A percentile compares a stretch with the other conserved stretches of the same genome.
These are phyloP conservation scores for Ptychadena robeensis DNA, from an alignment of 2,797 vertebrate species.

Conservation along the genomic window DNA sequence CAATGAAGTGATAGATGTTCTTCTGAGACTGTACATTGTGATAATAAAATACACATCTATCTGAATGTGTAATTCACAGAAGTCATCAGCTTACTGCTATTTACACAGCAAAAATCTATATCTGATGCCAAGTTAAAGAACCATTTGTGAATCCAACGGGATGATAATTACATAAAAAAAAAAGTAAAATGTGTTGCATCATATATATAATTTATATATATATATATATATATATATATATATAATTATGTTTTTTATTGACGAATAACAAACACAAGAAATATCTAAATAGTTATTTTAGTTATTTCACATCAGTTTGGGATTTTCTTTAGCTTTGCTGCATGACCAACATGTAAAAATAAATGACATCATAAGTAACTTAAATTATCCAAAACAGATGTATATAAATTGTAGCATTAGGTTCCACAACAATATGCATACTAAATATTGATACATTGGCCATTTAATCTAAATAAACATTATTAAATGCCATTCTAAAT, in stretches of 20 bases:
- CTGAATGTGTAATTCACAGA: conserved; percentile 19
- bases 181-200: too few species aligned
- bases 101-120: conserved; percentile 54
- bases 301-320: too few species aligned
- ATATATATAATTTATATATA: neutral
- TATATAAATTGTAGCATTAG: too few species aligned
- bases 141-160: conserved; percentile 39
- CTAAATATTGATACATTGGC: neutral
- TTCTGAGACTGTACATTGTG: neutral
- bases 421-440: neutral
- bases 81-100: conserved; percentile 46
- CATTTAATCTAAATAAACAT: too few species aligned
- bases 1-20: neutral
- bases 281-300: too few species aligned
- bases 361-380: too few species aligned
- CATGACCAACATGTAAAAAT: neutral
- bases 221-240: conserved; percentile 20
- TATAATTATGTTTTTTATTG: neutral
- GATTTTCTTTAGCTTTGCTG: too few species aligned
- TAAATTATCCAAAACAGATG: too few species aligned
- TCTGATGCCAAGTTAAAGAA: conserved; percentile 50
- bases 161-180: too few species aligned
- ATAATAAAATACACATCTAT: conserved; percentile 16
- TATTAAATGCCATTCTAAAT: too few species aligned
- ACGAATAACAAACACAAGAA: neutral